phyloP scores from a whole-genome alignment of 1,140 invertebrate species.

The Scaptomyza graminum region DNA sequence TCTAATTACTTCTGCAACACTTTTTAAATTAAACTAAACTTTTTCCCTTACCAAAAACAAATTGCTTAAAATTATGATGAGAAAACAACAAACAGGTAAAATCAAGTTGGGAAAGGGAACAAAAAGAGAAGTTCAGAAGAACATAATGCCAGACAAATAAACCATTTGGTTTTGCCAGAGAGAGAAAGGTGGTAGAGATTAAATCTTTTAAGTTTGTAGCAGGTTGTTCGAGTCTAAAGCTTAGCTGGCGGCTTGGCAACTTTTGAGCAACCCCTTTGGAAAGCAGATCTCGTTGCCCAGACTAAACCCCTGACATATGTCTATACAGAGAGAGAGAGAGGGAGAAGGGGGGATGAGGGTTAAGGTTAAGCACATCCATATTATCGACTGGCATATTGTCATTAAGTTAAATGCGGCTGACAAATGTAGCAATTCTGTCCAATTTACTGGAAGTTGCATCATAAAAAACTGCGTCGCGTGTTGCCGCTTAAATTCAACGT shows the following conservation, averaged over 20 bases:
- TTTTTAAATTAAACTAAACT: too few species aligned
- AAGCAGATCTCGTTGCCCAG: conserved; percentile 20
- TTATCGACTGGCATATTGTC: conserved; percentile 69
- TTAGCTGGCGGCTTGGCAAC: conserved; percentile 26
- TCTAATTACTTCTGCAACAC: too few species aligned
- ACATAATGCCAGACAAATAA: conserved; percentile 58
- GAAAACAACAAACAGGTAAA: neutral
- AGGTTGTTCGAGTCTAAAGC: conserved; percentile 22
- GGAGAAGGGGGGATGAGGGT: neutral
- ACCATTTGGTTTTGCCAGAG: conserved; percentile 21
- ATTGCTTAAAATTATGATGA: neutral
- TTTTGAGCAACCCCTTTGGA: conserved; percentile 47
- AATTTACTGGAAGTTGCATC: conserved; percentile 76
- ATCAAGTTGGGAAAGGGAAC: conserved; percentile 6
- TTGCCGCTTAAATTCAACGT: neutral
- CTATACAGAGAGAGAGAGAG: neutral
- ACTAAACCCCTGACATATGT: conserved; percentile 67
- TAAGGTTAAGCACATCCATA: conserved; percentile 1
- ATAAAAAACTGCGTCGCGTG: neutral
- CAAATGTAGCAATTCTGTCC: conserved; percentile 80
- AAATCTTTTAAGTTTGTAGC: conserved; percentile 22
- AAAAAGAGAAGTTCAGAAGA: conserved; percentile 12
- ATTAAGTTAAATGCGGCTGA: conserved; percentile 66
- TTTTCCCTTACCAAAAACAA: neutral
- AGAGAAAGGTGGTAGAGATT: neutral